Base-by-base conservation (phyloP, 2,113 vertebrate genomes). In the Alouatta palliata region DNA sequence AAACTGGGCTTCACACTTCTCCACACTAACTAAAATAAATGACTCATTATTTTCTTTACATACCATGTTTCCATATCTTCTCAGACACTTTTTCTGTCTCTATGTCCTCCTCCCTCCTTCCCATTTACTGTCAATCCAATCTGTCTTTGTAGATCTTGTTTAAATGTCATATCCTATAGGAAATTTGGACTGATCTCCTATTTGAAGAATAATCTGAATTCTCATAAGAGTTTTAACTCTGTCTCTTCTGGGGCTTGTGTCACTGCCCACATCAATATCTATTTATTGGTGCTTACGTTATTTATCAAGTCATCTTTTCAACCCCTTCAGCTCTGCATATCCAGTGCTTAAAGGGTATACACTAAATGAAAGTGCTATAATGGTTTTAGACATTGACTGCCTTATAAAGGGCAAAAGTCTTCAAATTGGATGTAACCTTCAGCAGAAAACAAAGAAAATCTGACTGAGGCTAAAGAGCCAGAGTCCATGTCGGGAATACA, bases 261-360 rank as follows among this genome's bases (percentile, higher is more conserved):
- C 17, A 49, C 37, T 17, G 58, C 23, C 3, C 25, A 87, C 4
- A 27, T 68, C 82, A 58, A 79, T 11, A 58, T 45, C 25, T 25
- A 19, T 13, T 80, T 75, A 77, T 45, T 45, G 30, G 9, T 75
- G 5, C 80, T 76, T 80, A n/a, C 20, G 13, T 27, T 10, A 77
- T 54, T 96, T 5, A 70, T 76, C 13, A 45, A 30, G 49, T 91
- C 43, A 80, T 73, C 43, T 82, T 94, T 96, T n/a, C 3, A 88
- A 64, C 2, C 27, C 71, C 19, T 77, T 87, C 9, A 35, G 43
- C 17, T 88, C 43, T 91, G 27, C 13, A 64, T 76, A 58, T 17
- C 19, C 3, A 49, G 3, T 52, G 19, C 8, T 87, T 76, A 68
- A 83, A 85, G 5, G 58, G 19, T 73, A n/a, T 9, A 76, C 19